Evolutionary conservation across 2,797 vertebrate species (phyloP).

Genomic region (Hapalemur alaotrensis): DNA sequence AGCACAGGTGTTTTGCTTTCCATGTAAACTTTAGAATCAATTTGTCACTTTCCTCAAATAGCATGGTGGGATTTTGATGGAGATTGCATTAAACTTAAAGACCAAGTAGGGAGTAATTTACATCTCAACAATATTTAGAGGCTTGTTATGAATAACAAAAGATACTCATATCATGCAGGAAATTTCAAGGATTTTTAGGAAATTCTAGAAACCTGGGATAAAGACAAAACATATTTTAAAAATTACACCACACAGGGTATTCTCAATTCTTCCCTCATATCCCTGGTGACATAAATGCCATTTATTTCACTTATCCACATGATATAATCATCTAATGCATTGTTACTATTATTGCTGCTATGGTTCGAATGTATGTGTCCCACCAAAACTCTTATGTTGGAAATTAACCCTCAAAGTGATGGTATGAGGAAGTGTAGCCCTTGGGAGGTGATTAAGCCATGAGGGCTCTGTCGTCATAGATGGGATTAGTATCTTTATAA

Average conservation of each 20-base stretch:
- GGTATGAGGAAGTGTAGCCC: background rate
- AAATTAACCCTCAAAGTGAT: background rate
- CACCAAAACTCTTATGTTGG: background rate
- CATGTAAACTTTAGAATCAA: background rate
- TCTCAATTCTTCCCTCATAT: background rate
- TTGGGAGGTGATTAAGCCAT: background rate
- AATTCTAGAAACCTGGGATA: background rate
- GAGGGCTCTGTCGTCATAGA: background rate
- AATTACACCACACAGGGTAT: background rate
- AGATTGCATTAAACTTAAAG: background rate
- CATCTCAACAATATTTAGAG: background rate
- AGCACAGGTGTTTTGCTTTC: background rate
- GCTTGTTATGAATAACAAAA: background rate
- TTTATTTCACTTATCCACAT: background rate
- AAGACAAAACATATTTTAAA: background rate
- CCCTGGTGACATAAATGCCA: background rate
- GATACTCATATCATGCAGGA: background rate
- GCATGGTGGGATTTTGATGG: background rate
- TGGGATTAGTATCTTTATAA: background rate
- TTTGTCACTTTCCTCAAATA: background rate
- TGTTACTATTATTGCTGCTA: background rate
- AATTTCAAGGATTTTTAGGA: background rate
- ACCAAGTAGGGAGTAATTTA: background rate
- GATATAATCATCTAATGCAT: background rate
- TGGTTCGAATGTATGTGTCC: background rate